A percentile compares a stretch with the other conserved stretches of the same genome.
Conservation (phyloP, 1,140 invertebrate genomes). For the Drosophila seguyi region DNA sequence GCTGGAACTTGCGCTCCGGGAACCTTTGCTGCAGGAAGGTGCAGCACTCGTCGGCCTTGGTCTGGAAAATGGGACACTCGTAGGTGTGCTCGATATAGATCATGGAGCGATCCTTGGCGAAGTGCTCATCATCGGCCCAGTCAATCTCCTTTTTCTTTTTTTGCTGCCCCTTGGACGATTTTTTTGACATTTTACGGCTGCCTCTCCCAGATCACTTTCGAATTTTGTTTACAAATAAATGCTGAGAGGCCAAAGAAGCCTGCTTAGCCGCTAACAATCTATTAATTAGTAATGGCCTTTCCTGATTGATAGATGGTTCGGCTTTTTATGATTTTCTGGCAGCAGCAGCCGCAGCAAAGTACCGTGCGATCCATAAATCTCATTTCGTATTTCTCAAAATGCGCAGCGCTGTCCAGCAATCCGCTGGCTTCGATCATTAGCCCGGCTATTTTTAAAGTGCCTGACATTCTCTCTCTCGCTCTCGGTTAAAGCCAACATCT, state of each 20-base stretch:
- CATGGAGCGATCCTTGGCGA: slow-evolving; percentile 72
- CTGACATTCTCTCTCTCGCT: slow-evolving; percentile 27
- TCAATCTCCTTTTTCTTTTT: slow-evolving; percentile 67
- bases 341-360: background rate
- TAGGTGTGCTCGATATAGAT: slow-evolving; percentile 73
- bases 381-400: slow-evolving; percentile 41
- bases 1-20: slow-evolving; percentile 68
- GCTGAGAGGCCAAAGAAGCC: background rate
- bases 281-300: slow-evolving; percentile 55
- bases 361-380: slow-evolving; percentile 66
- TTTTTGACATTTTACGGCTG: background rate
- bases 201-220: background rate
- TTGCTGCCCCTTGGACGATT: slow-evolving; percentile 11
- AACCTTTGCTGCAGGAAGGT: slow-evolving; percentile 50
- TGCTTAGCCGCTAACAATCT: slow-evolving; percentile 27
- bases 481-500: slow-evolving; percentile 33
- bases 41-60: slow-evolving; percentile 73
- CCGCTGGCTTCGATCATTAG: slow-evolving; percentile 55
- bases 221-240: slow-evolving; percentile 10
- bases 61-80: slow-evolving; percentile 76
- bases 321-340: slow-evolving; percentile 43
- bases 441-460: slow-evolving; percentile 64
- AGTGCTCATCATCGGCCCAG: slow-evolving; percentile 70
- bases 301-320: slow-evolving; percentile 60
- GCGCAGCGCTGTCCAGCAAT: slow-evolving; percentile 51